Percentiles rank a stretch among this genome's conserved stretches.
Evolutionary conservation across 1,140 invertebrate species (phyloP).

Genomic region (Vanessa tameamea): DNA sequence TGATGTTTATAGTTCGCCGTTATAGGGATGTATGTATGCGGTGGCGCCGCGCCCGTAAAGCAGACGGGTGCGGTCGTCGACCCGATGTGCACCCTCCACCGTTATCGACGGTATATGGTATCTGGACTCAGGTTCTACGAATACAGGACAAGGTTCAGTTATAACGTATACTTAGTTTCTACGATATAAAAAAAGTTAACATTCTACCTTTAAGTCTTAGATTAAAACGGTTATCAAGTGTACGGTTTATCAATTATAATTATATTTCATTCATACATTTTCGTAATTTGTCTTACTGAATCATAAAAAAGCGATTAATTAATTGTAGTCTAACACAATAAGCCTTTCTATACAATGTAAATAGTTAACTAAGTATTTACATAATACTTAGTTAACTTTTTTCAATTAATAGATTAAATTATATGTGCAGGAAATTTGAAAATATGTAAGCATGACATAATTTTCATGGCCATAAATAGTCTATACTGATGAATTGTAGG

Average conservation of each 20-base stretch:
- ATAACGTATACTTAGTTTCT: constrained; percentile 12
- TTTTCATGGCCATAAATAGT: not conserved
- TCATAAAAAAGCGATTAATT: not conserved
- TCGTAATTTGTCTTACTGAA: not conserved
- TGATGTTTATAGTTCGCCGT: not conserved
- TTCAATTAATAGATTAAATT: too few species aligned
- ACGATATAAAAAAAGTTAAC: not conserved
- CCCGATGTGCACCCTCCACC: constrained; percentile 64
- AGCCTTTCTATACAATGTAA: not conserved
- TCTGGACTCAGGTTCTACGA: constrained; percentile 52
- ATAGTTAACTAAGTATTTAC: not conserved
- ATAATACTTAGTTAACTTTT: too few species aligned
- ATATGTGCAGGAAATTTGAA: too few species aligned
- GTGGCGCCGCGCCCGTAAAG: constrained; percentile 47
- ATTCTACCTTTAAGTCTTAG: not conserved
- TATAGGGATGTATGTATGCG: constrained; percentile 31
- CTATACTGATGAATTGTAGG: not conserved
- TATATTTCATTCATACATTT: not conserved
- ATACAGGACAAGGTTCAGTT: constrained; percentile 46
- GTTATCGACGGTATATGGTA: constrained; percentile 72
- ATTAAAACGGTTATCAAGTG: not conserved
- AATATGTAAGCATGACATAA: too few species aligned
- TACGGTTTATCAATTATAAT: not conserved
- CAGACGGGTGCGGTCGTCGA: constrained; percentile 59
- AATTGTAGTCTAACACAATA: not conserved